Base-by-base conservation (phyloP, 2,888 invertebrate species). In the Sylvicola cinctus region DNA sequence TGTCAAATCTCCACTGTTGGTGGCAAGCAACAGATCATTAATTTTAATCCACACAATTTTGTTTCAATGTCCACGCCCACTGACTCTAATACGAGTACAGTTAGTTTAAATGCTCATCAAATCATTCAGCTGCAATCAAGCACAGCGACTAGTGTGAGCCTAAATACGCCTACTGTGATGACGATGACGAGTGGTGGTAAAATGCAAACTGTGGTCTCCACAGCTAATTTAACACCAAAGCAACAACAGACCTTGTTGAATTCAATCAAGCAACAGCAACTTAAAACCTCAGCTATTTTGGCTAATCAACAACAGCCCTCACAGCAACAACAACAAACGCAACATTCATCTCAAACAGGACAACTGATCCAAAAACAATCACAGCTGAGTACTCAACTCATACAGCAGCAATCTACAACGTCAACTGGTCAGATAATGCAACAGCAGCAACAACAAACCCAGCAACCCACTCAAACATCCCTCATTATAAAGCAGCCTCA, bases 231-330 rank as follows among this genome's bases (percentile, higher is more conserved):
- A 16, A 50, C 54, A 31, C 49, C 51, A 15, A 51, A 53, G 29
- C 56, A 56, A 31, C 54, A 55, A 38, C 50, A 55, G 16, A 48
- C 50, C 25, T 14, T 58, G 4, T 40, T 57, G 31, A 55, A 56
- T 38, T 51, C 48, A 36, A 45, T 58, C 3, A 58, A 54, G 40
- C 55, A 57, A 29, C 42, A 43, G 13, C 44, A 42, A 36, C 35
- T 43, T 14, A 45, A 41, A 16, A 8, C 20, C 5, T 20, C 20
- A 46, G 31, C 16, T 31, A 34, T 16, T 32, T 13, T 31, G 15
- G 31, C 33, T 5, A 25, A 31, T 3, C 31, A 33, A 17, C 30
- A 25, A n/a, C 33, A 36, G 14, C 33, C 29, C 30, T 23, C 33
- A 3, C 39, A 40, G 13, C 39, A 39, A 29, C 33, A 36, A 7